Evolutionary conservation across 2,113 vertebrate species (phyloP).

Genomic region (Microtus richardsoni): DNA sequence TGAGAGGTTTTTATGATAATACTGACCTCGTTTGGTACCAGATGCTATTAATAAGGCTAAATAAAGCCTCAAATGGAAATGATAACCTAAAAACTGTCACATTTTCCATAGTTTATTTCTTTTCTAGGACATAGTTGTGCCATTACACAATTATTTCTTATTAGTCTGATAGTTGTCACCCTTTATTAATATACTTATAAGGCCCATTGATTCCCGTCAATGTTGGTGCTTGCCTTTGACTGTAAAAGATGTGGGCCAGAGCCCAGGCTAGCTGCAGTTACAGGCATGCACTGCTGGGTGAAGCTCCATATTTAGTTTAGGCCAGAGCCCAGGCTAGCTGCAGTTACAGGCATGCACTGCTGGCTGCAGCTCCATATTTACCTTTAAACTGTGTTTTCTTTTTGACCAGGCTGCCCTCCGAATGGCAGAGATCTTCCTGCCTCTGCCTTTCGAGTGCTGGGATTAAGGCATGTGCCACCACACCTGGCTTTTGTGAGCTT

Average conservation of each 20-base stretch:
- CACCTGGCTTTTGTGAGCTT: neutral
- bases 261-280: neutral
- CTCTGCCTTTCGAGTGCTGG: neutral
- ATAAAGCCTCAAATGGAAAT: neutral
- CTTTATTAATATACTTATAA: constrained; percentile 11
- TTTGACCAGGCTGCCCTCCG: neutral
- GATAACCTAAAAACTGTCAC: neutral
- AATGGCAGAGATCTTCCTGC: neutral
- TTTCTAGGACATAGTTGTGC: constrained; percentile 43
- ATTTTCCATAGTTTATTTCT: neutral
- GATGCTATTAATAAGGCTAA: neutral
- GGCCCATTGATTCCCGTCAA: constrained; percentile 14
- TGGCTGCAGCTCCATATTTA: neutral
- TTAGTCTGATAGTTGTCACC: neutral
- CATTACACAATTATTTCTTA: constrained; percentile 40
- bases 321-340: neutral
- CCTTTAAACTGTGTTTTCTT: constrained; percentile 29
- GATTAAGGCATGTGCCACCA: neutral
- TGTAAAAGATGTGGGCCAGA: neutral
- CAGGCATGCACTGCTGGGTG: neutral
- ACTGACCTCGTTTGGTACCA: constrained; percentile 4
- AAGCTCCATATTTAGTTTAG: neutral
- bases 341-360: neutral
- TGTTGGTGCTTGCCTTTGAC: neutral
- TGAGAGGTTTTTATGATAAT: neutral